Evolutionary conservation across 2,888 invertebrate genomes (phyloP).

Genomic region (Fabriciana adippe): DNA sequence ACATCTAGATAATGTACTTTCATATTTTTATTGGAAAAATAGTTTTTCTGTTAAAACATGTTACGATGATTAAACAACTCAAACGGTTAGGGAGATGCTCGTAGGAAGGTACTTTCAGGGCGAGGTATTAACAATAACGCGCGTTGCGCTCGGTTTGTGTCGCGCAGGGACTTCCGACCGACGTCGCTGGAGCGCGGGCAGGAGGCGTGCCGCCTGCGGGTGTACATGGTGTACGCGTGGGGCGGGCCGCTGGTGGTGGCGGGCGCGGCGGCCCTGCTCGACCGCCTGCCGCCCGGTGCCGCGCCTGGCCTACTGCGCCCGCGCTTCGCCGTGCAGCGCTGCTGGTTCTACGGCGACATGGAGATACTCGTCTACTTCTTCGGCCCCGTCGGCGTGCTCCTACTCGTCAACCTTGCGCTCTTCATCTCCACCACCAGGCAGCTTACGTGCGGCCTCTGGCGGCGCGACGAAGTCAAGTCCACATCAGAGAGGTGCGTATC

Average conservation of each 20-base stretch:
- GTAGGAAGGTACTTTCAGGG: too few relatives aligned
- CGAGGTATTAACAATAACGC: too few relatives aligned
- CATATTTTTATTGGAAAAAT: too few relatives aligned
- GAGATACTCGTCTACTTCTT: conserved; percentile 93
- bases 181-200: conserved; percentile 93
- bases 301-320: conserved; percentile 86
- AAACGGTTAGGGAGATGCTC: too few relatives aligned
- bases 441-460: conserved; percentile 93
- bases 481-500: conserved; percentile 75
- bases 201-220: conserved; percentile 89
- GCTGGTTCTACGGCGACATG: conserved; percentile 93
- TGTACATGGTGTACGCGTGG: conserved; percentile 93
- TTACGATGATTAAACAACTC: too few relatives aligned
- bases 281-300: conserved; percentile 83
- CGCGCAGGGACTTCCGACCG: conserved; percentile 89
- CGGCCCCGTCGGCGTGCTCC: conserved; percentile 90
- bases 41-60: too few relatives aligned
- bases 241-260: conserved; percentile 90
- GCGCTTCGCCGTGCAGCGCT: conserved; percentile 88
- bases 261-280: conserved; percentile 87
- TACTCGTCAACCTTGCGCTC: conserved; percentile 89
- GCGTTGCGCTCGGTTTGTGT: conserved; percentile 4
- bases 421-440: conserved; percentile 92
- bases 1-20: too few relatives aligned
- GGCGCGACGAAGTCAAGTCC: conserved; percentile 93